A percentile compares a stretch with the other conserved stretches of the same genome.
These are phyloP conservation scores for Mellivora capensis DNA, from an alignment of 2,113 vertebrate species.

Conservation along the genomic window DNA sequence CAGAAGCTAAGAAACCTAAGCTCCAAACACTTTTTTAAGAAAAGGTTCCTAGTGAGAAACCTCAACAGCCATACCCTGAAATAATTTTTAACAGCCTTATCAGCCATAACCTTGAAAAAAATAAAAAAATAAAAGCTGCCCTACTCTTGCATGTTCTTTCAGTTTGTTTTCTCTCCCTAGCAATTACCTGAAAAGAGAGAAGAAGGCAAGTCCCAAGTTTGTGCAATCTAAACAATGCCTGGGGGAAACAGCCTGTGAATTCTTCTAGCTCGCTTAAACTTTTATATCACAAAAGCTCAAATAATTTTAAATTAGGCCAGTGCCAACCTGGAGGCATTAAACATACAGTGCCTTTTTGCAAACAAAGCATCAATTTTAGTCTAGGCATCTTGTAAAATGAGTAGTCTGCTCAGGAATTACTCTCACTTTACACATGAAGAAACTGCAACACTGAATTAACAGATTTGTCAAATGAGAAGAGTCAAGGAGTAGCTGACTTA, in stretches of 20 bases:
- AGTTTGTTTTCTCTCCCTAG: background rate
- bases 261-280: background rate
- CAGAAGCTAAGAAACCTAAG: constrained; percentile 22
- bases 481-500: background rate
- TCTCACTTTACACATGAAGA: constrained; percentile 17
- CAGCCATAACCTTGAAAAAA: background rate
- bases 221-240: background rate
- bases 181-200: background rate
- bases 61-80: background rate
- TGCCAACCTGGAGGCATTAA: background rate
- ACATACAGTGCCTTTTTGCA: background rate
- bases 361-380: background rate
- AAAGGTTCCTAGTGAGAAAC: background rate
- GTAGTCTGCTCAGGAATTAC: background rate
- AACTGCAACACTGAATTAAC: background rate
- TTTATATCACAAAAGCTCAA: background rate
- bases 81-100: background rate
- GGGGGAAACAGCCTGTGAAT: background rate
- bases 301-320: background rate
- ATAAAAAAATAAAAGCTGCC: background rate
- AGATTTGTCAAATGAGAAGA: background rate
- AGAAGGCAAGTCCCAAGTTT: background rate
- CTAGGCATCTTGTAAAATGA: background rate
- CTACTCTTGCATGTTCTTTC: background rate
- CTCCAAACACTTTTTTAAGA: background rate